Conservation (phyloP, 2,797 vertebrate genomes). For the Brachymystax lenok region DNA sequence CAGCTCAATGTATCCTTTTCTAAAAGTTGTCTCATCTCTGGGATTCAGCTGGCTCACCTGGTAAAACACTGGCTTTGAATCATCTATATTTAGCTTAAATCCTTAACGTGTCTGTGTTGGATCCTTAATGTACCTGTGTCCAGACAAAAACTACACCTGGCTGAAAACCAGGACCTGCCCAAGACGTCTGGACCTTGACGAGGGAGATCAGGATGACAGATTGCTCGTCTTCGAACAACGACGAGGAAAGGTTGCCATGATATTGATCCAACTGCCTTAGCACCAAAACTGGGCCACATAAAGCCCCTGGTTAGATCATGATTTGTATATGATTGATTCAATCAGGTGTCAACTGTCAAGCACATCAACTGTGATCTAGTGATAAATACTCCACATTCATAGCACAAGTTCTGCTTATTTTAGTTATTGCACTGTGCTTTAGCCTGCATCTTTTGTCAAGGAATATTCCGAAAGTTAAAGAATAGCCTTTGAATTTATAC, state of each 20-base stretch:
- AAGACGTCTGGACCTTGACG: slow-evolving; percentile 81
- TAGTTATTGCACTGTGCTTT: slow-evolving; percentile 4
- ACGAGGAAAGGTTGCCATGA: slow-evolving; percentile 55
- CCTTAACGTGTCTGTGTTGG: slow-evolving; percentile 46
- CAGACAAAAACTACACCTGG: slow-evolving; percentile 95
- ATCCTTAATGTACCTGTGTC: slow-evolving; percentile 46
- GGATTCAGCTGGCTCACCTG: background rate
- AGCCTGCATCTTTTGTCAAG: background rate
- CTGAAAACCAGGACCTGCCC: slow-evolving; percentile 88
- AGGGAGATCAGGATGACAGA: slow-evolving; percentile 37
- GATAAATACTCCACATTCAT: slow-evolving; percentile 35
- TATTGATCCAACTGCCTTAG: slow-evolving; percentile 38
- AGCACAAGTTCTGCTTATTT: slow-evolving; percentile 29
- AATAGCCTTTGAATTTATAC: background rate
- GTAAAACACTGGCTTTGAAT: background rate
- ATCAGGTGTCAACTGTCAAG: slow-evolving; percentile 30
- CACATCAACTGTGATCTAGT: slow-evolving; percentile 42
- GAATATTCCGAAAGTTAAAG: background rate
- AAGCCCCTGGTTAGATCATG: slow-evolving; percentile 38
- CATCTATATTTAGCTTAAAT: slow-evolving; percentile 30
- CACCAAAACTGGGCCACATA: slow-evolving; percentile 32
- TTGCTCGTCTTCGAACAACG: slow-evolving; percentile 38
- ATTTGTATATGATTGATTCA: slow-evolving; percentile 21
- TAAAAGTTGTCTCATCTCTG: slow-evolving; percentile 3
- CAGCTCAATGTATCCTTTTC: slow-evolving; percentile 96